Percentiles rank a stretch among this genome's conserved stretches.
phyloP scores from a whole-genome alignment of 2,113 vertebrate species.

The Ameiurus melas region DNA sequence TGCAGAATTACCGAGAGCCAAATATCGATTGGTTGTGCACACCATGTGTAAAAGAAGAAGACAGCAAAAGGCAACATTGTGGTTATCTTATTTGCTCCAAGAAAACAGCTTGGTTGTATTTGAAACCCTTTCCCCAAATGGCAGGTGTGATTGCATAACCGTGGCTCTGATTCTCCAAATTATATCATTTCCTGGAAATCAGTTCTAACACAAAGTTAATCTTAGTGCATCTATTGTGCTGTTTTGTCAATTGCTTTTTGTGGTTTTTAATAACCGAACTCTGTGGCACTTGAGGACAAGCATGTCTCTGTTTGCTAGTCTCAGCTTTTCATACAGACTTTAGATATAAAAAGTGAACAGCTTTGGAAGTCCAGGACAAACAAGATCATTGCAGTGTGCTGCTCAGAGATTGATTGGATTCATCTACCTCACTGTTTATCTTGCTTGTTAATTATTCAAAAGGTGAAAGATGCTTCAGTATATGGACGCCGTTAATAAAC shows the following conservation, averaged over 20 bases:
- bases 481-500: conserved; percentile 41
- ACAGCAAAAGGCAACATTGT: conserved; percentile 14
- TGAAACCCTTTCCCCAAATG: neutral
- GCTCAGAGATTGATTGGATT: conserved; percentile 50
- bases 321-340: neutral
- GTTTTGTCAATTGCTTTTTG: neutral
- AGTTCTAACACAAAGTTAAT: neutral
- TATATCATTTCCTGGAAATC: neutral
- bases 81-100: conserved; percentile 2
- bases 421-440: conserved; percentile 55
- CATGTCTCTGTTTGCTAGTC: neutral
- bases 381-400: conserved; percentile 25
- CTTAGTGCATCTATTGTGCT: neutral
- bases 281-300: neutral
- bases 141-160: neutral
- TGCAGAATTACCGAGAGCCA: conserved; percentile 1
- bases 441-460: conserved; percentile 59
- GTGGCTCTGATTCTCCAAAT: neutral
- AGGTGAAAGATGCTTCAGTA: conserved; percentile 48
- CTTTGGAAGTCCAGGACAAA: conserved; percentile 28
- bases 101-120: neutral
- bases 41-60: conserved; percentile 23
- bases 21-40: neutral
- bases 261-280: neutral
- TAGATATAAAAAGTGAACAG: neutral